phyloP scores from a whole-genome alignment of 1,140 invertebrate species.

The Portunus trituberculatus region DNA sequence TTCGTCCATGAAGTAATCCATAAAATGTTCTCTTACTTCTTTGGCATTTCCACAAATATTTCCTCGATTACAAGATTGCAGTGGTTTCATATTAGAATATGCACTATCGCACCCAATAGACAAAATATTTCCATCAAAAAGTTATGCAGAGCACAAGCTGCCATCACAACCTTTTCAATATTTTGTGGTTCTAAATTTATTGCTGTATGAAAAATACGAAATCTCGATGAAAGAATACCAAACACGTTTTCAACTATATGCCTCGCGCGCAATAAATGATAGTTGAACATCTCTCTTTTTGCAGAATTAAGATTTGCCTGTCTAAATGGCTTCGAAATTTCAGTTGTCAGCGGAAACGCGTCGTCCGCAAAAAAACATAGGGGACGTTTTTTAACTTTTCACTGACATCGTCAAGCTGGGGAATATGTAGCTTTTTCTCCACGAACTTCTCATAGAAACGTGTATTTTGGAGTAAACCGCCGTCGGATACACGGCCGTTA shows the following conservation, averaged over 20 bases:
- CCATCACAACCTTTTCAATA: slow-evolving; percentile 59
- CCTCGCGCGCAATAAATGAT: slow-evolving; percentile 59
- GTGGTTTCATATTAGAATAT: slow-evolving; percentile 55
- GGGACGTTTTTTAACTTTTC: slow-evolving; percentile 43
- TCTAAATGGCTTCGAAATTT: slow-evolving; percentile 30
- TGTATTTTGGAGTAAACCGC: slow-evolving; percentile 39
- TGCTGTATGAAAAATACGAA: slow-evolving; percentile 51
- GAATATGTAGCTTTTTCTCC: slow-evolving; percentile 31
- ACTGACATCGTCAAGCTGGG: slow-evolving; percentile 39
- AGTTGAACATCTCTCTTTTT: slow-evolving; percentile 54
- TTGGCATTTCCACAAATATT: slow-evolving; percentile 40
- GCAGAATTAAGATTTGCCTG: slow-evolving; percentile 13
- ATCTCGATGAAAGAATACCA: slow-evolving; percentile 44
- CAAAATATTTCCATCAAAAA: slow-evolving; percentile 53
- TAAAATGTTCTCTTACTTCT: slow-evolving; percentile 31
- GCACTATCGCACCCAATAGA: slow-evolving; percentile 42
- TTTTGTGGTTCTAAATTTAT: slow-evolving; percentile 52
- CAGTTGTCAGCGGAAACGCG: slow-evolving; percentile 36
- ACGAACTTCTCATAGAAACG: slow-evolving; percentile 36
- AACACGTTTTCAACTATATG: no score
- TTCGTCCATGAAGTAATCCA: slow-evolving; percentile 47
- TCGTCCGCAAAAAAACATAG: slow-evolving; percentile 54
- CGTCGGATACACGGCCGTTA: slow-evolving; percentile 23
- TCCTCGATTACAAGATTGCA: slow-evolving; percentile 7
- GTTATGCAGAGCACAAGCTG: slow-evolving; percentile 52